phyloP scores from a whole-genome alignment of 2,797 vertebrate species.

The Pampus argenteus region DNA sequence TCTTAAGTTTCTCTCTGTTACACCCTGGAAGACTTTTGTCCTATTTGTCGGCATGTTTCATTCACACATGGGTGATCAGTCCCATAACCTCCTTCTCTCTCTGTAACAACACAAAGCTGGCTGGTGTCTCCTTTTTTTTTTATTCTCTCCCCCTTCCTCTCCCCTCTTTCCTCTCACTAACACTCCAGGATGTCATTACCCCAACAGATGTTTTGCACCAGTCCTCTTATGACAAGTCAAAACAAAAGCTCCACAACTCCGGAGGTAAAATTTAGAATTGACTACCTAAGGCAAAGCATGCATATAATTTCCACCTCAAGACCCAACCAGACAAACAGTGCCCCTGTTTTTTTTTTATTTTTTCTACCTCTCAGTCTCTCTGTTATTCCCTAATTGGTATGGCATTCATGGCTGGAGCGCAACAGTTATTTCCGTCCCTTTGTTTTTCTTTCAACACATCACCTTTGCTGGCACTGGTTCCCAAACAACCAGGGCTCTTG shows the following conservation, averaged over 20 bases:
- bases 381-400: constrained; percentile 66
- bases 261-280: constrained; percentile 51
- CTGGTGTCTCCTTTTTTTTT: constrained; percentile 28
- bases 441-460: constrained; percentile 57
- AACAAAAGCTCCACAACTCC: constrained; percentile 48
- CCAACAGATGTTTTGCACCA: constrained; percentile 55
- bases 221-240: constrained; percentile 53
- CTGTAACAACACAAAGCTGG: constrained; percentile 52
- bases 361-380: background rate
- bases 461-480: constrained; percentile 61
- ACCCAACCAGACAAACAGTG: constrained; percentile 37
- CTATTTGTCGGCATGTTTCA: constrained; percentile 49
- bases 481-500: constrained; percentile 58
- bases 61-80: constrained; percentile 59
- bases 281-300: constrained; percentile 55
- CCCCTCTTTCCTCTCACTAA: constrained; percentile 16
- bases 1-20: constrained; percentile 30
- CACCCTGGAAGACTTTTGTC: constrained; percentile 25
- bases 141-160: constrained; percentile 26
- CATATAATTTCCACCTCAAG: constrained; percentile 55
- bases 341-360: constrained; percentile 7
- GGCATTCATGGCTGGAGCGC: constrained; percentile 62
- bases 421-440: constrained; percentile 61
- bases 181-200: constrained; percentile 61
- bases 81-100: constrained; percentile 31